phyloP scores from a whole-genome alignment of 2,113 vertebrate genomes.

The Hypomesus transpacificus region DNA sequence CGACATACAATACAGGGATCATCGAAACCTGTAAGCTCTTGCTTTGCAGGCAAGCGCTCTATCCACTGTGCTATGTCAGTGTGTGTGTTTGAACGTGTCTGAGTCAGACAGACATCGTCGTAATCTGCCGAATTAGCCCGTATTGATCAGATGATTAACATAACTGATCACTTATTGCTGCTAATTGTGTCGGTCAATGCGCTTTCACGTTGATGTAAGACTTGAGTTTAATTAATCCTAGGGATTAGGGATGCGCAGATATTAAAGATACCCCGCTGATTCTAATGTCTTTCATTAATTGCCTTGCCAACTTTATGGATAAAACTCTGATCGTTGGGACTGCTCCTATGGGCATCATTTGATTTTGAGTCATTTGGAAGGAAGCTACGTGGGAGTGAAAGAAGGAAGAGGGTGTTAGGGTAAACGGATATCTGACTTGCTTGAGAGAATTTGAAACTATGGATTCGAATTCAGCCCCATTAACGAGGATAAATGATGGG shows the following conservation, averaged over 20 bases:
- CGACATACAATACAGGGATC: too few species aligned
- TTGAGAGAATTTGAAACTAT: not conserved
- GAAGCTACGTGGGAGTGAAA: not conserved
- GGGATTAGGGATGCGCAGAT: constrained; percentile 30
- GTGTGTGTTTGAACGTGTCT: not conserved
- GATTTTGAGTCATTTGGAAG: not conserved
- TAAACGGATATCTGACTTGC: not conserved
- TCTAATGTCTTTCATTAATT: constrained; percentile 23
- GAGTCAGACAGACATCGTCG: too few species aligned
- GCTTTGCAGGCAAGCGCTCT: not conserved
- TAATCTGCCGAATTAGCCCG: too few species aligned
- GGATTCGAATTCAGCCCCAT: constrained; percentile 17
- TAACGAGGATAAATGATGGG: constrained; percentile 7
- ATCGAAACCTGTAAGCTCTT: too few species aligned
- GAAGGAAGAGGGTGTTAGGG: not conserved
- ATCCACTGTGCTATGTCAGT: not conserved
- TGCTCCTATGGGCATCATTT: not conserved
- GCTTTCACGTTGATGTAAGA: constrained; percentile 28
- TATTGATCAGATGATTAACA: constrained; percentile 20
- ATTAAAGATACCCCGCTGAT: constrained; percentile 19
- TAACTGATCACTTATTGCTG: constrained; percentile 12
- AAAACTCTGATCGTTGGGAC: not conserved
- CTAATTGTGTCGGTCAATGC: constrained; percentile 26
- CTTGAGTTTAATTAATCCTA: constrained; percentile 36
- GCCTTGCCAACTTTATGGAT: constrained; percentile 5